A percentile compares a stretch with the other conserved stretches of the same genome.
phyloP scores from a whole-genome alignment of 2,797 vertebrate genomes.

The Galago senegalensis region DNA sequence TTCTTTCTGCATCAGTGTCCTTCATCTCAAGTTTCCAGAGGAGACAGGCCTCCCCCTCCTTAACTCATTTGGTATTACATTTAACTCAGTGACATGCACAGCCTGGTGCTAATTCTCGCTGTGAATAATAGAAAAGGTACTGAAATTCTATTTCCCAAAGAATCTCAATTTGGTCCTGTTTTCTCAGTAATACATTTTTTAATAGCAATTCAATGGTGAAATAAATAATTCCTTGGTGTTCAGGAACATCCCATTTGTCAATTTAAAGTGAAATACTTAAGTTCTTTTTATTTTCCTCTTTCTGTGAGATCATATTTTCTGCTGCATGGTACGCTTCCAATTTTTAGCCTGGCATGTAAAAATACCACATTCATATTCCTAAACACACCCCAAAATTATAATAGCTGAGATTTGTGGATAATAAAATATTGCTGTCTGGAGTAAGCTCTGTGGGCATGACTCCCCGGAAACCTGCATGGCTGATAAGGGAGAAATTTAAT shows the following conservation, averaged over 20 bases:
- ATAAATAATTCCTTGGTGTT: slow-evolving; percentile 57
- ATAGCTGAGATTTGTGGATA: slow-evolving; percentile 49
- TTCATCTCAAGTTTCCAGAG: not conserved
- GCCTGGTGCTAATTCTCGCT: not conserved
- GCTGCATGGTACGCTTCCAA: not conserved
- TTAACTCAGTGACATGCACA: not conserved
- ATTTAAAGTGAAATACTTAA: slow-evolving; percentile 49
- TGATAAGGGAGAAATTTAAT: slow-evolving; percentile 64
- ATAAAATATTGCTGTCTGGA: slow-evolving; percentile 38
- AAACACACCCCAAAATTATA: slow-evolving; percentile 52
- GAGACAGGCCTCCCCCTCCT: not conserved
- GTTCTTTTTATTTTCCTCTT: not conserved
- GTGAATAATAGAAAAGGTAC: slow-evolving; percentile 31
- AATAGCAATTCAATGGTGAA: slow-evolving; percentile 44
- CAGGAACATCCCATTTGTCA: slow-evolving; percentile 46
- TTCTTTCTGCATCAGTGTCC: not conserved
- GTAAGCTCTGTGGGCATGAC: slow-evolving; percentile 10
- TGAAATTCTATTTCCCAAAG: slow-evolving; percentile 26
- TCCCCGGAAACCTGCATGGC: not conserved
- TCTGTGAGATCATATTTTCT: slow-evolving; percentile 28
- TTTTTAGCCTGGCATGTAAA: slow-evolving; percentile 25
- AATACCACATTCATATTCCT: slow-evolving; percentile 51
- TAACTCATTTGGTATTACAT: slow-evolving; percentile 32
- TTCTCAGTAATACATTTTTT: slow-evolving; percentile 49
- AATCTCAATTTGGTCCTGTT: slow-evolving; percentile 46